Conservation (phyloP, 2,113 vertebrate genomes). For the Fulica atra region DNA sequence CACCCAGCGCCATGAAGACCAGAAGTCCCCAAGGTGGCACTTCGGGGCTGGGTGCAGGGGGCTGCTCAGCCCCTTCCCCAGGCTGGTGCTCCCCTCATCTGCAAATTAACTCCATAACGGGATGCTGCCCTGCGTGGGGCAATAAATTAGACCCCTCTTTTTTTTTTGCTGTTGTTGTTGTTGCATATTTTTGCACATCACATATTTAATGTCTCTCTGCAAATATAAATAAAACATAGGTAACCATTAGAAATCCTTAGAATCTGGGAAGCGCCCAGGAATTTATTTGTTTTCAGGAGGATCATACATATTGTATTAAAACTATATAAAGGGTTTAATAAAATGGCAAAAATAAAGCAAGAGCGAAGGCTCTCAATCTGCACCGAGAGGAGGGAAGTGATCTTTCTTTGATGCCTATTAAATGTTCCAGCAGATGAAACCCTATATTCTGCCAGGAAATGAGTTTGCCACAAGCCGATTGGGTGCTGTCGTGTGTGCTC, state of each 20-base stretch:
- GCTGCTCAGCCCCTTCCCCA: neutral
- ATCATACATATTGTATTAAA: slow-evolving; percentile 82
- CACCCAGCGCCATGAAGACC: fast-evolving
- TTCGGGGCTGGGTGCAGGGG: neutral
- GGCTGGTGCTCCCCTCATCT: neutral
- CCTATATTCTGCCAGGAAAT: slow-evolving; percentile 83
- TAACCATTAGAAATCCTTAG: slow-evolving; percentile 70
- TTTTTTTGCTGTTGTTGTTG: neutral
- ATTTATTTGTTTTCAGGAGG: slow-evolving; percentile 77
- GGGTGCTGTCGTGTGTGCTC: slow-evolving; percentile 75
- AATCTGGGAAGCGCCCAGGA: slow-evolving; percentile 69
- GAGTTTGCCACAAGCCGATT: slow-evolving; percentile 80
- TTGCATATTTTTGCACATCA: slow-evolving; percentile 51
- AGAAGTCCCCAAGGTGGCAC: neutral
- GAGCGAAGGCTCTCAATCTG: slow-evolving; percentile 62
- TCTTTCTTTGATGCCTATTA: slow-evolving; percentile 83
- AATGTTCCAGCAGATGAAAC: slow-evolving; percentile 83
- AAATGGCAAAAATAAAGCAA: slow-evolving; percentile 75
- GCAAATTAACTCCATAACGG: slow-evolving; percentile 41
- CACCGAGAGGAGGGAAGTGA: slow-evolving; percentile 67
- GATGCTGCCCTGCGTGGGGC: neutral
- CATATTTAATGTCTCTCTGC: slow-evolving; percentile 65
- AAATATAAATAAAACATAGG: slow-evolving; percentile 78
- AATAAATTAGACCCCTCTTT: slow-evolving; percentile 30
- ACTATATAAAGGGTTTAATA: slow-evolving; percentile 79